Percentiles rank a stretch among this genome's conserved stretches.
These are phyloP conservation scores for Chroicocephalus ridibundus DNA, from an alignment of 2,113 vertebrate genomes.

Conservation along the genomic window DNA sequence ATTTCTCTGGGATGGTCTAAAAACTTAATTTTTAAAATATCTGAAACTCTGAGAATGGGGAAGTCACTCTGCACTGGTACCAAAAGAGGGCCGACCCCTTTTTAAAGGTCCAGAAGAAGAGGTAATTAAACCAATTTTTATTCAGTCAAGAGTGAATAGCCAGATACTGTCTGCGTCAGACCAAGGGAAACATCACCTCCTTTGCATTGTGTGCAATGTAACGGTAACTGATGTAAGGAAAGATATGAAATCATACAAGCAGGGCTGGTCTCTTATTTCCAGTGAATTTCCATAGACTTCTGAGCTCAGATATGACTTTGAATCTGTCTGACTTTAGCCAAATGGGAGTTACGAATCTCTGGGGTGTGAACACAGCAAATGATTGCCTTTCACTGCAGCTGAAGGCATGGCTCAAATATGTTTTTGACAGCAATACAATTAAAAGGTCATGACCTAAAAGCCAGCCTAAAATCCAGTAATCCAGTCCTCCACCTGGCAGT, in stretches of 20 bases:
- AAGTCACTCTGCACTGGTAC: neutral
- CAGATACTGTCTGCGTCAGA: neutral
- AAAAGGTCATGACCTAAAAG: neutral
- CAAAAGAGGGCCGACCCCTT: neutral
- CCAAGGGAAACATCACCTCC: neutral
- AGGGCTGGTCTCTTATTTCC: neutral
- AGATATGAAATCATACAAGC: neutral
- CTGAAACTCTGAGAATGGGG: neutral
- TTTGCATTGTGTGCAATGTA: neutral
- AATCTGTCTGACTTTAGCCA: neutral
- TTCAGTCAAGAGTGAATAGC: neutral
- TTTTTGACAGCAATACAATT: neutral
- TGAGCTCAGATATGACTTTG: neutral
- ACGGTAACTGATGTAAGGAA: neutral
- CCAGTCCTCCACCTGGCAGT: neutral
- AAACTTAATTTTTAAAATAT: neutral
- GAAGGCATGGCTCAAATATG: neutral
- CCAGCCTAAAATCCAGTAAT: neutral
- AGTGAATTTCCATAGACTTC: neutral
- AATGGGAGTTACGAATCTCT: neutral
- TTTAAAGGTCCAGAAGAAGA: neutral
- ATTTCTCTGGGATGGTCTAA: neutral
- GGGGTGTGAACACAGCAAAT: neutral
- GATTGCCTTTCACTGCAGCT: neutral
- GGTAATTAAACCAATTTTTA: neutral